Conservation (phyloP, 2,797 vertebrate species). For the Natrix natrix region DNA sequence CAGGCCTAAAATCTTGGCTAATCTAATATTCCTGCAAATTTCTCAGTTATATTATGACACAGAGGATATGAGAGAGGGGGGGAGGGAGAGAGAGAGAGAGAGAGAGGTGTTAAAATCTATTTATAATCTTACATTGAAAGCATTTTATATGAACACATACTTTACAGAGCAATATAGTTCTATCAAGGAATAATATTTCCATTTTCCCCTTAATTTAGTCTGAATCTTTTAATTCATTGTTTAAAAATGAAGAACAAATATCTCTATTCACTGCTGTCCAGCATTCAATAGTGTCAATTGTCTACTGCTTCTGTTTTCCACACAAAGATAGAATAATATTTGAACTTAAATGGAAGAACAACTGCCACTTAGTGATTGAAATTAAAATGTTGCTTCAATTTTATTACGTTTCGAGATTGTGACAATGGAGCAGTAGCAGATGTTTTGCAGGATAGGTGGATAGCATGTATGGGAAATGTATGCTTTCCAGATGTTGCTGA, state of each 20-base stretch:
- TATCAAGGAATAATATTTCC: neutral
- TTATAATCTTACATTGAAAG: neutral
- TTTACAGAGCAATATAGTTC: neutral
- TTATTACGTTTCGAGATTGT: neutral
- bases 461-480: neutral
- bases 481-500: neutral
- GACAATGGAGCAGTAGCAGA: neutral
- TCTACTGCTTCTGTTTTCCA: neutral
- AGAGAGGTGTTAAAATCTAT: neutral
- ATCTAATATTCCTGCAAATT: neutral
- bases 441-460: neutral
- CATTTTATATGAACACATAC: neutral
- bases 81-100: neutral
- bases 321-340: neutral
- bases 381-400: neutral
- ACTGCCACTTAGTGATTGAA: neutral
- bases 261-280: neutral
- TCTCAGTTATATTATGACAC: neutral
- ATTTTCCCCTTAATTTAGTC: neutral
- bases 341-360: neutral
- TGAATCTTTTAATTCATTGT: neutral
- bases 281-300: neutral
- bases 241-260: neutral
- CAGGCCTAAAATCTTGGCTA: neutral
- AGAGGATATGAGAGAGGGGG: neutral